These are phyloP conservation scores for Crepidodera aurea DNA, from an alignment of 2,888 invertebrate genomes.

Conservation along the genomic window DNA sequence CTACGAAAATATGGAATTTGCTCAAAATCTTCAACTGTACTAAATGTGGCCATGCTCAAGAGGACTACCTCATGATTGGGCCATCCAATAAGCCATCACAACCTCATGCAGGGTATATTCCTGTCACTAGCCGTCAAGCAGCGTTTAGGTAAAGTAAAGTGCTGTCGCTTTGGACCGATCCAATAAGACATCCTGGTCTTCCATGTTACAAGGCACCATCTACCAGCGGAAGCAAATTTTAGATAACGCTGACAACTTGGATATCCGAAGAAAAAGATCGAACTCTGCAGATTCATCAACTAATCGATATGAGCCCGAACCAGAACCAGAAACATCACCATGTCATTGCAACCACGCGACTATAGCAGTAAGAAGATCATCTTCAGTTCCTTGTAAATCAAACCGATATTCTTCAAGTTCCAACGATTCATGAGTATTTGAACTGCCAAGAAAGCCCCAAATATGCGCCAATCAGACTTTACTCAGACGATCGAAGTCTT, in stretches of 20 bases:
- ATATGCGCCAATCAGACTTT: conserved; percentile 58
- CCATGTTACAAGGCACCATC: conserved; percentile 67
- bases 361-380: conserved; percentile 76
- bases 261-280: conserved; percentile 67
- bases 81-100: conserved; percentile 63
- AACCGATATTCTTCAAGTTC: conserved; percentile 85
- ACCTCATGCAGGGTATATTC: conserved; percentile 71
- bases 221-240: conserved; percentile 66
- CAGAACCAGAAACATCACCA: conserved; percentile 65
- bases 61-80: conserved; percentile 78
- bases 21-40: conserved; percentile 76
- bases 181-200: conserved; percentile 67
- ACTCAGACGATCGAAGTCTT: conserved; percentile 79
- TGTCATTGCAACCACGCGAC: conserved; percentile 61
- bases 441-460: conserved; percentile 45
- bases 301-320: conserved; percentile 73
- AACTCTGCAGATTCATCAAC: conserved; percentile 77
- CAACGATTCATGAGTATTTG: conserved; percentile 71
- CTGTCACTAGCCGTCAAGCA: conserved; percentile 70
- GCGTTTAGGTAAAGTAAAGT: conserved; percentile 61
- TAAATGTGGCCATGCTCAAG: conserved; percentile 72
- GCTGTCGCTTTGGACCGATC: conserved; percentile 62
- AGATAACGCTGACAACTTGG: conserved; percentile 63
- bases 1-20: conserved; percentile 79
- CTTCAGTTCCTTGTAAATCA: conserved; percentile 81